phyloP scores from a whole-genome alignment of 2,797 vertebrate genomes.

The Hydrolagus colliei region DNA sequence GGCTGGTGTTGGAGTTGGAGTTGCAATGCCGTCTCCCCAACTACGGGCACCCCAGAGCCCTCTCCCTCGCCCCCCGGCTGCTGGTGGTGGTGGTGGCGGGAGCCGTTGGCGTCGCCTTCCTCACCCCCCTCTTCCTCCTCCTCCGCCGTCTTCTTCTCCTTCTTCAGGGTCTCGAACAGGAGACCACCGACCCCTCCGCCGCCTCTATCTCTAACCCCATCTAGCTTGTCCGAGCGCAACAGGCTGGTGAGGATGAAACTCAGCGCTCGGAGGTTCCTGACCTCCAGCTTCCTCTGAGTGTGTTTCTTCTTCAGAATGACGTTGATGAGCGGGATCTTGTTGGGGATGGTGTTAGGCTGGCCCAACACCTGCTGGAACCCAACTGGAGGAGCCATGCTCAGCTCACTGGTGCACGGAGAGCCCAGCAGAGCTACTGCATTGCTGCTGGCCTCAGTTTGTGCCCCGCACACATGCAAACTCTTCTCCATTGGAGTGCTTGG shows the following conservation, averaged over 20 bases:
- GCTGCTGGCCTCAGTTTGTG: constrained; percentile 41
- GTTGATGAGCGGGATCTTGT: constrained; percentile 84
- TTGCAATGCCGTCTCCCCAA: constrained; percentile 54
- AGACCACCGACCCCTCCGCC: constrained; percentile 56
- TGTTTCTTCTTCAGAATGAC: constrained; percentile 94
- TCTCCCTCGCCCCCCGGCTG: constrained; percentile 46
- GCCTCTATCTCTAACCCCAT: constrained; percentile 77
- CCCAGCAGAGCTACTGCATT: constrained; percentile 43
- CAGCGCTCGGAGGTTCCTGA: constrained; percentile 76
- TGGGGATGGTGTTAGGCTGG: constrained; percentile 64
- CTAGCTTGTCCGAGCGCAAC: constrained; percentile 73
- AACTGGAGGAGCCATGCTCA: constrained; percentile 42
- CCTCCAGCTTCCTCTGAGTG: constrained; percentile 71
- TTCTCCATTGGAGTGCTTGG: constrained; percentile 50
- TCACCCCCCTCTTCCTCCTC: constrained; percentile 60
- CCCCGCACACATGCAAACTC: constrained; percentile 55
- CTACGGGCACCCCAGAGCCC: constrained; percentile 35
- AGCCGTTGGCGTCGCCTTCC: constrained; percentile 53
- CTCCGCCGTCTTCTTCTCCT: constrained; percentile 61
- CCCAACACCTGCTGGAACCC: constrained; percentile 53
- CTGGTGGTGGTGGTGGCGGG: constrained; percentile 52
- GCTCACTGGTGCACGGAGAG: constrained; percentile 50
- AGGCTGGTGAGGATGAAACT: constrained; percentile 81
- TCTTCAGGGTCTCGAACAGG: constrained; percentile 76
- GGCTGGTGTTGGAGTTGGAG: constrained; percentile 42